Evolutionary conservation across 2,888 invertebrate genomes (phyloP), one percentile per base, ranked within the genome.

Genomic region (Ptilodon capucinus): DNA sequence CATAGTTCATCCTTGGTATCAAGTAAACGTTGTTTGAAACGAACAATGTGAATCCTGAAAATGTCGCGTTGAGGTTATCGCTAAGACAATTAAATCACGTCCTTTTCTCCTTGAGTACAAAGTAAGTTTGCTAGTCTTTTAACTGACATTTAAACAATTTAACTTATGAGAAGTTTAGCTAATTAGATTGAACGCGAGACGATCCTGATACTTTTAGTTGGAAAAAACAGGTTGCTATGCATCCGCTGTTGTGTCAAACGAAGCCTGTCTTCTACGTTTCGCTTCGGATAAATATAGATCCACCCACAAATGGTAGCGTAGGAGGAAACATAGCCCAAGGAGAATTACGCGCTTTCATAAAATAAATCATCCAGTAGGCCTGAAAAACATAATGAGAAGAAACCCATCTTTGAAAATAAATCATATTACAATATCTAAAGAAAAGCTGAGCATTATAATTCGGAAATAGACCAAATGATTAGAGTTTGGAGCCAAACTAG

Each of bases 281-380:
- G 48, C 56, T 51, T 51, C 40, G 58, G 62, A 62, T 74, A 79
- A 72, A 80, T 73, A 69, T 80, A 82, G 75, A 74, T 57, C 76
- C 74, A 69, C 77, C 76, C 73, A 79, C 79, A 55, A 46, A n/a
- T n/a, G n/a, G n/a, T n/a, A n/a, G n/a, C n/a, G n/a, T 40, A 51
- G 57, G 61, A 53, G 57, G 48, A 54, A 61, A 68, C 70, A 74
- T 76, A 69, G 69, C 62, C 67, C 66, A 70, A 67, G 75, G 64
- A 61, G 46, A n/a, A n/a, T n/a, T 28, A n/a, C n/a, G n/a, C n/a
- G n/a, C n/a, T n/a, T n/a, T n/a, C n/a, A n/a, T n/a, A n/a, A n/a
- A n/a, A n/a, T n/a, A n/a, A n/a, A n/a, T n/a, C n/a, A n/a, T n/a
- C n/a, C n/a, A n/a, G n/a, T n/a, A n/a, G n/a, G n/a, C n/a, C n/a